Evolutionary conservation across 2,797 vertebrate genomes (phyloP).

Genomic region (Rachycentron canadum): DNA sequence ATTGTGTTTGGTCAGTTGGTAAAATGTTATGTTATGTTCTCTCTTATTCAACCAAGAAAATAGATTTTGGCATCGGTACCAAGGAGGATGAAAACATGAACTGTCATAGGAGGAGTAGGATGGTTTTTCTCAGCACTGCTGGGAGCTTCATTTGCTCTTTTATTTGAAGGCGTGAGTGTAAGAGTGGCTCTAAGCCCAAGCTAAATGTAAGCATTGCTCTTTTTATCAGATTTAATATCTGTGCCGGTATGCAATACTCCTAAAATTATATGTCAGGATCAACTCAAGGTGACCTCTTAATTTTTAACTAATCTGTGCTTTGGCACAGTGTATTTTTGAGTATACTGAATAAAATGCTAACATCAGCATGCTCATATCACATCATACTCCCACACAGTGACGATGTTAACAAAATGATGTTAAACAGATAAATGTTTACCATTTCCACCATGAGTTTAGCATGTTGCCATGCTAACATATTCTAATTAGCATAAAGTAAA

Average conservation of each 20-base stretch:
- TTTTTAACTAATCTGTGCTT: background rate
- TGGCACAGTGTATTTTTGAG: no score
- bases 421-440: background rate
- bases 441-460: background rate
- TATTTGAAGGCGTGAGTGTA: slow-evolving; percentile 5
- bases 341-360: background rate
- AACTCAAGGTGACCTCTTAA: slow-evolving; percentile 23
- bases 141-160: slow-evolving; percentile 30
- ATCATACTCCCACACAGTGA: background rate
- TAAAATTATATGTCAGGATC: slow-evolving; percentile 30
- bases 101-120: slow-evolving; percentile 22
- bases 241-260: slow-evolving; percentile 8
- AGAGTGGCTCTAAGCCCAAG: slow-evolving; percentile 34
- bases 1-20: slow-evolving; percentile 34
- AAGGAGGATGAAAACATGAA: slow-evolving; percentile 16
- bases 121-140: slow-evolving; percentile 32
- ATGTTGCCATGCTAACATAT: background rate
- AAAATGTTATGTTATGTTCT: no score
- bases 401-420: background rate
- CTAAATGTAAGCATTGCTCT: slow-evolving; percentile 35
- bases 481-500: background rate
- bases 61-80: slow-evolving; percentile 46
- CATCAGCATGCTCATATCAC: background rate
- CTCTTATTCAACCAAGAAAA: slow-evolving; percentile 34
- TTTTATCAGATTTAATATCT: slow-evolving; percentile 52